phyloP scores from a whole-genome alignment of 2,797 vertebrate genomes.

The Heteromormyrus szaboi region DNA sequence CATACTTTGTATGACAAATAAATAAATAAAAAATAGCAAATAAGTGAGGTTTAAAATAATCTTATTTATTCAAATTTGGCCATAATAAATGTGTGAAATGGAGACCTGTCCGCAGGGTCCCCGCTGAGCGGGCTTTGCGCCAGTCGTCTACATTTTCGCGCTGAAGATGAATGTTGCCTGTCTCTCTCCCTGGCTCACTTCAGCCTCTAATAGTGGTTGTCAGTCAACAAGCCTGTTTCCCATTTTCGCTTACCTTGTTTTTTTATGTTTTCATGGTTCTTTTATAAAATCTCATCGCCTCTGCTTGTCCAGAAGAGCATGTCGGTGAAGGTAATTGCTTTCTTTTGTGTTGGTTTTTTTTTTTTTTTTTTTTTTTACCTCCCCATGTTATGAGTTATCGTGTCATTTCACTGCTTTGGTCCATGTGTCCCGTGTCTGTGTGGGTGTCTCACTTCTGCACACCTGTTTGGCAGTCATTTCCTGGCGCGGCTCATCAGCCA shows the following conservation, averaged over 20 bases:
- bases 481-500: not conserved
- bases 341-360: conserved; percentile 8
- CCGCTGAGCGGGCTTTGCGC: not conserved
- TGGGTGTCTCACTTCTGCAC: not conserved
- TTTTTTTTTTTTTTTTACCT: conserved; percentile 18
- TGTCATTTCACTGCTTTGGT: not conserved
- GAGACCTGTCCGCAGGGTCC: not conserved
- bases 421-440: not conserved
- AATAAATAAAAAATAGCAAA: not conserved
- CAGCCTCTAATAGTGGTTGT: conserved; percentile 8
- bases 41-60: not conserved
- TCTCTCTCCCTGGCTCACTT: not conserved
- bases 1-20: not conserved
- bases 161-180: not conserved
- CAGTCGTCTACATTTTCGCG: not conserved
- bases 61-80: not conserved
- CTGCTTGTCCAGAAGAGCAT: conserved; percentile 53
- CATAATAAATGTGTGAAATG: not conserved
- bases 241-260: conserved; percentile 40
- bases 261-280: conserved; percentile 40
- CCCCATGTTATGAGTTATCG: conserved; percentile 24
- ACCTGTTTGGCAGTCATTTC: not conserved
- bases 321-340: conserved; percentile 57
- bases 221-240: conserved; percentile 11
- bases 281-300: conserved; percentile 36